Evolutionary conservation across 23 tunicate genomes (phyloP), one percentile per base, ranked within the genome.

Genomic region (Botrylloides violaceus): DNA sequence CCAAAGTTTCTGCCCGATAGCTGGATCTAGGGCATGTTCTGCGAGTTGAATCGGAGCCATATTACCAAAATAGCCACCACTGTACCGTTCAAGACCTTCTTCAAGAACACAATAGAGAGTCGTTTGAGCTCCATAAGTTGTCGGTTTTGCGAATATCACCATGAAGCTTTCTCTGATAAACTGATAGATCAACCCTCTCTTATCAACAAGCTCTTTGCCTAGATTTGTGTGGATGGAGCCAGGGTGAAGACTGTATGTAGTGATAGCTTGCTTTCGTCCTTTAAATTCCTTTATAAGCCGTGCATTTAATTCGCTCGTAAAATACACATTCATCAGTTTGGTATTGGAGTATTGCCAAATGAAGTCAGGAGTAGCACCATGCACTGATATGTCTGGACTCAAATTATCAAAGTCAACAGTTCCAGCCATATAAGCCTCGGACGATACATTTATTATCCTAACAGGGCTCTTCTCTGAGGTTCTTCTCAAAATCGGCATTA

Each of bases 211-310:
- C 25, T 65, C 71, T 12, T 20, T 29, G 43, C 71, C 71, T 0
- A 65, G 21, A 32, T 32, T 29, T 12, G 39, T 65, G 71, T n/a
- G 15, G 22, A 65, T 65, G 43, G 19, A 18, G 22, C 71, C 71
- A 29, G 71, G 71, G 31, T 65, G 71, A 15, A 65, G 47, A 33
- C 47, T 9, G 71, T 65, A 65, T 0, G 71, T 65, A 12, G 71
- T 65, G 9, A 65, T 65, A 30, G 43, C 38, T 23, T 30, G 1
- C 12, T 32, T 15, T 23, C 65, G 22, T 12, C 18, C 30, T 24
- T 60, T 60, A n/a, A n/a, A n/a, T 18, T 60, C 65, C 0, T 60
- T 60, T 24, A 15, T 60, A 20, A 65, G 19, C 1, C 43, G 38
- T 29, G 22, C 43, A 65, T 32, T 32, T 0, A 65, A 43, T 21